phyloP scores from a whole-genome alignment of 1,140 invertebrate genomes.

The Cheumatopsyche charites region DNA sequence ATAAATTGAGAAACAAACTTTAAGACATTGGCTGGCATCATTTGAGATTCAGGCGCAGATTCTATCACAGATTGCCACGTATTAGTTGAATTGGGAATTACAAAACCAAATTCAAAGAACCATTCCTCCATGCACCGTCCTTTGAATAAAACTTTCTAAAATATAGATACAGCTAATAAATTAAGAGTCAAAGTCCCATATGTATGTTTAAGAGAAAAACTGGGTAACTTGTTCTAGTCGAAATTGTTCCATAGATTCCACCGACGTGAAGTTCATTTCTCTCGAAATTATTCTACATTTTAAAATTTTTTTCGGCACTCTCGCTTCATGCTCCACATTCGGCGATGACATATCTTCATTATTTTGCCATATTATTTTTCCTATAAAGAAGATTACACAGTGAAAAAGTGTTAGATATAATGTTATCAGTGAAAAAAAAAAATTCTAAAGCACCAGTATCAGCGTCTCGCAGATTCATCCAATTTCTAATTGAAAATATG shows the following conservation, averaged over 20 bases:
- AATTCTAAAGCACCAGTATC: constrained; percentile 85
- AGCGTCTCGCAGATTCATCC: constrained; percentile 97
- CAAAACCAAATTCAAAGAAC: constrained; percentile 99
- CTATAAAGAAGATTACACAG: constrained; percentile 55
- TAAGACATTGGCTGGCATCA: constrained; percentile 98
- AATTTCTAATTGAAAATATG: constrained; percentile 73
- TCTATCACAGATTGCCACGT: constrained; percentile 99
- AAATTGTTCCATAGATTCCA: constrained; percentile 96
- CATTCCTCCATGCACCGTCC: constrained; percentile 92
- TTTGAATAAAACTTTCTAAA: constrained; percentile 76
- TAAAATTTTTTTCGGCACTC: constrained; percentile 95
- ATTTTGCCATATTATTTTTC: constrained; percentile 96
- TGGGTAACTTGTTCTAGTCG: constrained; percentile 88
- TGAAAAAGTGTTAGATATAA: constrained; percentile 18
- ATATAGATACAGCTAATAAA: constrained; percentile 46
- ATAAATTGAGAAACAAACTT: constrained; percentile 62
- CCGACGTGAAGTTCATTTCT: constrained; percentile 98
- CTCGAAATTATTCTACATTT: constrained; percentile 94
- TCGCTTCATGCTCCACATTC: constrained; percentile 92
- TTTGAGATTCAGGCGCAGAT: constrained; percentile 98
- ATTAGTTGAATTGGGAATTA: constrained; percentile 98
- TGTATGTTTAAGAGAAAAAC: constrained; percentile 10
- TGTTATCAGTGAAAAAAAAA: constrained; percentile 2
- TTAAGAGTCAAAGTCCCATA: not conserved
- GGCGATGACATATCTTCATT: constrained; percentile 94